phyloP scores from a whole-genome alignment of 30 jellyfish, hydroid and myxozoan genomes.

The Hydractinia echinata region DNA sequence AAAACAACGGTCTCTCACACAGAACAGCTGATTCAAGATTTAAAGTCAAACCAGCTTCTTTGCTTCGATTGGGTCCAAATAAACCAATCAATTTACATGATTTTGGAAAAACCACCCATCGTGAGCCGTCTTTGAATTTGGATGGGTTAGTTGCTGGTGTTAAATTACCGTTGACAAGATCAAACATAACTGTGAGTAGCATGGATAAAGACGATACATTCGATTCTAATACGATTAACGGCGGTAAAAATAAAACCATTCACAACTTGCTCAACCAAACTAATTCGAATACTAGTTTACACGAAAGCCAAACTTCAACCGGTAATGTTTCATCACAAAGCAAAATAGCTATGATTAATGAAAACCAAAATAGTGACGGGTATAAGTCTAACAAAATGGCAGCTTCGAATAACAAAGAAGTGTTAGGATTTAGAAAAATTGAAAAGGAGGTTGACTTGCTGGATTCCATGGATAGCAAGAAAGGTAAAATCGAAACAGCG shows the following conservation, averaged over 20 bases:
- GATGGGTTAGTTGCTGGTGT: conserved; percentile 15
- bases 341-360: not conserved
- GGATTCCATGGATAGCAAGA: conserved; percentile 1
- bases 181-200: not conserved
- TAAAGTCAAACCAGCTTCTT: not conserved
- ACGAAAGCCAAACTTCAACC: not conserved
- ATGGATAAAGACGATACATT: no score
- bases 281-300: not conserved
- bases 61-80: conserved; percentile 16
- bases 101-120: conserved; percentile 7
- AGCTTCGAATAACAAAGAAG: not conserved
- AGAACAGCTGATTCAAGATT: not conserved
- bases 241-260: no score
- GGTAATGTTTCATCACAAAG: no score
- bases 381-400: not conserved
- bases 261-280: not conserved
- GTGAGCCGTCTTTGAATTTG: conserved; percentile 22
- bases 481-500: conserved; percentile 11
- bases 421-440: not conserved
- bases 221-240: no score
- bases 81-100: conserved; percentile 7
- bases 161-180: conserved; percentile 10
- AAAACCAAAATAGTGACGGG: not conserved
- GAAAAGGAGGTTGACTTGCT: not conserved
- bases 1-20: not conserved